Evolutionary conservation across 1,140 invertebrate species (phyloP).

Genomic region (Heliothis subflexa): DNA sequence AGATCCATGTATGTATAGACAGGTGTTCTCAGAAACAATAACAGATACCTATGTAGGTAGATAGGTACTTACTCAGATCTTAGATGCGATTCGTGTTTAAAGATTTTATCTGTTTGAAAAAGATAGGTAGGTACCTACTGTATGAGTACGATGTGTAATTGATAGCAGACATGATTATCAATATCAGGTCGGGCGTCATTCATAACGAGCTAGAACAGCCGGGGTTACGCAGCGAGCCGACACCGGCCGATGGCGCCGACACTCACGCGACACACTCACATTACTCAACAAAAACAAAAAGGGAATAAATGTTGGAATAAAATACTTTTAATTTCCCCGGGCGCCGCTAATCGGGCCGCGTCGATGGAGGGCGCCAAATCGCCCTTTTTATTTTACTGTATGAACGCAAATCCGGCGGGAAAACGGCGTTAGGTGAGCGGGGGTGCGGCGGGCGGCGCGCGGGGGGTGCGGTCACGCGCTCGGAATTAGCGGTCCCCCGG

Average conservation of each 20-base stretch:
- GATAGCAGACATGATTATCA: constrained; percentile 61
- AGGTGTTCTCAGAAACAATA: too few relatives aligned
- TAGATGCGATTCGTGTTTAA: not conserved
- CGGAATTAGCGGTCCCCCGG: constrained; percentile 72
- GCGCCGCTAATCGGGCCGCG: constrained; percentile 83
- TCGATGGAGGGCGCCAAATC: constrained; percentile 82
- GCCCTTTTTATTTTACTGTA: constrained; percentile 85
- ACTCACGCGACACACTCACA: constrained; percentile 62
- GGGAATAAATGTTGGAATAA: constrained; percentile 84
- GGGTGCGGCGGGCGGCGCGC: constrained; percentile 40
- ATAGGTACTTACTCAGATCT: not conserved
- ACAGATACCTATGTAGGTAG: not conserved
- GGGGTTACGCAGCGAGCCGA: not conserved
- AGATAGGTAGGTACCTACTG: not conserved
- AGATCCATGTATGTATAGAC: not conserved
- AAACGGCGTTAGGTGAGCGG: constrained; percentile 63
- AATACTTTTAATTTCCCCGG: constrained; percentile 86
- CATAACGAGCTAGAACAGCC: constrained; percentile 45
- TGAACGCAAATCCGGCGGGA: constrained; percentile 84
- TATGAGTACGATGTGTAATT: constrained; percentile 14
- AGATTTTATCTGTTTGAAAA: constrained; percentile 1
- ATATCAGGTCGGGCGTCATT: constrained; percentile 55
- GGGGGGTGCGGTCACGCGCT: constrained; percentile 75
- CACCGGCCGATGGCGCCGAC: constrained; percentile 50
- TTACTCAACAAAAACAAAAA: constrained; percentile 82